Percentiles rank a stretch among this genome's conserved stretches.
These are phyloP conservation scores for Serinus canaria DNA, from an alignment of 2,113 vertebrate species.

Conservation along the genomic window DNA sequence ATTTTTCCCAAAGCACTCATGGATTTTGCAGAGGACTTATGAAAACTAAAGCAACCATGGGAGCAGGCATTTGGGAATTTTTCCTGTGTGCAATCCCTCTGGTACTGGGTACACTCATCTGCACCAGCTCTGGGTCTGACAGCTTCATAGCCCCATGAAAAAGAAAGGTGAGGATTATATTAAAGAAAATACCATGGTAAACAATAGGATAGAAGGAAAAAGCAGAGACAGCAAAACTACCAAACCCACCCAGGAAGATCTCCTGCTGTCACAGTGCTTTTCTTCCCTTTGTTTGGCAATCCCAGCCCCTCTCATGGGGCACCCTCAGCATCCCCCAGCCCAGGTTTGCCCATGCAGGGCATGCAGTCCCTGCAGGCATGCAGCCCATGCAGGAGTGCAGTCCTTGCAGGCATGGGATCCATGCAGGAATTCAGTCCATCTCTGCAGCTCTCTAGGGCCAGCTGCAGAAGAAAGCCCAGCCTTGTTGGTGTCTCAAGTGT, in stretches of 20 bases:
- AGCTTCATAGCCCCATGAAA: not conserved
- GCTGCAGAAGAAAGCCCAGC: not conserved
- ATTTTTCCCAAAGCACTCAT: not conserved
- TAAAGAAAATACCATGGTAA: not conserved
- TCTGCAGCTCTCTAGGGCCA: not conserved
- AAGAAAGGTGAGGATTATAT: not conserved
- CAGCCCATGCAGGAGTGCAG: not conserved
- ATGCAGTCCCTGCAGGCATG: not conserved
- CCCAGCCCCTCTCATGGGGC: not conserved
- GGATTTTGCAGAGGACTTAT: not conserved
- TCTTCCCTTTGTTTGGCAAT: not conserved
- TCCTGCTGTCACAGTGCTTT: not conserved
- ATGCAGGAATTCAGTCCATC: not conserved
- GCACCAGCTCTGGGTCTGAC: not conserved
- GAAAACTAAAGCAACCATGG: not conserved
- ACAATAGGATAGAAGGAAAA: not conserved
- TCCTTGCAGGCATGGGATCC: not conserved
- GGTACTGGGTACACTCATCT: fast-evolving
- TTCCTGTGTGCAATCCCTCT: not conserved
- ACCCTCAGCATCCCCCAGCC: not conserved
- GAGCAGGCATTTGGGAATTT: not conserved
- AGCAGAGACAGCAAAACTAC: not conserved
- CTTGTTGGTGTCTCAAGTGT: not conserved
- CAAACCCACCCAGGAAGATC: not conserved
- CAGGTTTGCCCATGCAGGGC: not conserved